Base-by-base conservation (phyloP, 2,888 invertebrate genomes). In the Phragmatobia fuliginosa region DNA sequence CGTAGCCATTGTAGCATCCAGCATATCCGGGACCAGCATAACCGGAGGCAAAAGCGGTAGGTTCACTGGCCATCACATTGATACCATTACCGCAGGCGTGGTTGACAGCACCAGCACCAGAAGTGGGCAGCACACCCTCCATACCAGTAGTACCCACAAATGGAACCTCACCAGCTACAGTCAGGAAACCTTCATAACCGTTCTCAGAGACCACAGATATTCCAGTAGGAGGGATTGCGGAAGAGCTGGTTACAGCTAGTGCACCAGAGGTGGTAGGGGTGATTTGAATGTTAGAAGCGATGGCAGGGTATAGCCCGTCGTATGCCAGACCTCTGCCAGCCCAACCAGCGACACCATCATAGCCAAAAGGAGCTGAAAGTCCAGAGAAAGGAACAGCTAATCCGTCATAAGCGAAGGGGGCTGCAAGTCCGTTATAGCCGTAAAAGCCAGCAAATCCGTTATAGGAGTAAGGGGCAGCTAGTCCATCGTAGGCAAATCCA, bases 31-130 rank as follows among this genome's bases (percentile, higher is more conserved):
- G 41, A 41, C 28, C 59, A 31, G 4, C n/a, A 45, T 32, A 59
- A 21, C 16, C 45, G 18, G 79, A 70, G 59, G 73, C 64, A 60
- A 82, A 80, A 28, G 80, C 82, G 7, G 82, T 74, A 7, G 32
- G 2, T 1, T 52, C 52, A n/a, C 64, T 64, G 5, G 52, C 32
- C 64, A 52, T 64, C 11, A 33, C 36, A 33, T 64, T 64, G 72
- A 62, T 25, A 79, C 77, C 45, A 78, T 67, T 76, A 1, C 91
- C 91, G 49, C 91, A 90, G 3, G 87, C 85, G 70, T 91, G 89
- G 0, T 83, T 71, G 14, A 89, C 83, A 1, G 76, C 78, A 31
- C 88, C 89, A 58, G 79, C 71, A 5, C 91, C 91, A 38, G 76
- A 78, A 32, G 88, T 85, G 1, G 88, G 88, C n/a, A 91, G 66